Evolutionary conservation across 2,797 vertebrate genomes (phyloP), one percentile per base, ranked within the genome.

Genomic region (Euthynnus affinis): DNA sequence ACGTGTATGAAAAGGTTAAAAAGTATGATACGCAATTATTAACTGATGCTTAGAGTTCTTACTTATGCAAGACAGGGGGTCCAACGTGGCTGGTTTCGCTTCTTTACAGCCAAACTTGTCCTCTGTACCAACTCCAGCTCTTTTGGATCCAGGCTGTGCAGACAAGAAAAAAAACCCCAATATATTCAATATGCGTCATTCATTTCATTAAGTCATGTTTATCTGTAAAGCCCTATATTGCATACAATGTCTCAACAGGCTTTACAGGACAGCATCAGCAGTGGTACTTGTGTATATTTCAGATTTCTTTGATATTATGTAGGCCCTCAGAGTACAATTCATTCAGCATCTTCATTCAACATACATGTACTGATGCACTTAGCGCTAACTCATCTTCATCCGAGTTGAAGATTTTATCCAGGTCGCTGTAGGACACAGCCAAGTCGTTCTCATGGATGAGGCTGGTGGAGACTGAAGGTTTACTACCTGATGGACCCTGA

Each of bases 371-470:
- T 44, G 15, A 37, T 62, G 51, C 9, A 92, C 96, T 96, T 90
- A 99, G 97, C 84, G 96, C 91, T 32, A 98, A 92, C 76, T 99
- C 98, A 86, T 99, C 97, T 91, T 98, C 98, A 81, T 99, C 98
- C 1, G 97, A 98, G 86, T 99, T 98, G 92, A 99, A 99, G 87
- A 99, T 97, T 94, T 98, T 98, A 95, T 98, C 97, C 74, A 98
- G 94, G 92, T 98, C 97, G 13, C 96, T 98, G 59, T 96, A 97
- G 60, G 97, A 99, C 66, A 98, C 97, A 52, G 97, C 96, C 80
- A 98, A 86, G 90, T 98, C 97, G 34, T 96, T 96, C 89, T 97
- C 97, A 23, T 98, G 97, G 89, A 99, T 97, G 82, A 99, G 96
- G 92, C 98, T 99, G 66, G 97, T 98, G 9, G 97, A 99, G 74